These are phyloP conservation scores for Caenorhabditis afra DNA, from an alignment of 2,888 invertebrate genomes.

Conservation along the genomic window DNA sequence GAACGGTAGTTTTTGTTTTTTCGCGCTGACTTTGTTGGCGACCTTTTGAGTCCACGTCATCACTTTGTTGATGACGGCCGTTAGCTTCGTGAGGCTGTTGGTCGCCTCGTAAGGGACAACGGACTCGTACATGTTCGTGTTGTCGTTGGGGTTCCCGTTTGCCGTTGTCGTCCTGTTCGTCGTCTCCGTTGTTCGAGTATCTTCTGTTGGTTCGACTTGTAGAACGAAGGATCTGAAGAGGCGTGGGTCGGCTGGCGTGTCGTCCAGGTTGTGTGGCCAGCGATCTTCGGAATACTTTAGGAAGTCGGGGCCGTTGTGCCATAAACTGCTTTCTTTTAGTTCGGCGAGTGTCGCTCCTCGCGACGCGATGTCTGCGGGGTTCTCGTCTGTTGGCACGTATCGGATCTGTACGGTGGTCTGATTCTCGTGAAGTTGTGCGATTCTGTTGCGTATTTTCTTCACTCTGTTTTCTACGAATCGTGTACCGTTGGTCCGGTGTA, in stretches of 20 bases:
- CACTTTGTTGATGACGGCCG: too few relatives aligned
- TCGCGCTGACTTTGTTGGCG: too few relatives aligned
- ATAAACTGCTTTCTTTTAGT: not conserved
- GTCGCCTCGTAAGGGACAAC: not conserved
- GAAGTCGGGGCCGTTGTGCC: not conserved
- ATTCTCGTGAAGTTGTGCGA: not conserved
- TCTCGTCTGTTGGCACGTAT: not conserved
- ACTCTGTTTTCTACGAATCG: not conserved
- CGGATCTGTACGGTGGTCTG: not conserved
- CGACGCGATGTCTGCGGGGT: not conserved
- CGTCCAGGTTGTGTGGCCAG: not conserved
- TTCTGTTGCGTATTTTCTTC: not conserved
- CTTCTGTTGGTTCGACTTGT: not conserved
- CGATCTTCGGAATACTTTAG: not conserved
- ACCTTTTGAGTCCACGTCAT: too few relatives aligned
- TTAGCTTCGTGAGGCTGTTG: not conserved
- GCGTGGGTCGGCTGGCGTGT: conserved; percentile 1
- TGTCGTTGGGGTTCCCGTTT: too few relatives aligned
- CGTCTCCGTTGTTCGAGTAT: too few relatives aligned
- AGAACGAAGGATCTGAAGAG: not conserved
- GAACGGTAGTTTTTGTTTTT: too few relatives aligned
- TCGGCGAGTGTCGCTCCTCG: not conserved
- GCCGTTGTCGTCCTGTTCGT: too few relatives aligned
- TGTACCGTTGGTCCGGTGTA: not conserved
- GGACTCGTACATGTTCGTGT: too few relatives aligned